Evolutionary conservation across 2,797 vertebrate species (phyloP), one percentile per base, ranked within the genome.

Genomic region (Sphenopsis melanotis): DNA sequence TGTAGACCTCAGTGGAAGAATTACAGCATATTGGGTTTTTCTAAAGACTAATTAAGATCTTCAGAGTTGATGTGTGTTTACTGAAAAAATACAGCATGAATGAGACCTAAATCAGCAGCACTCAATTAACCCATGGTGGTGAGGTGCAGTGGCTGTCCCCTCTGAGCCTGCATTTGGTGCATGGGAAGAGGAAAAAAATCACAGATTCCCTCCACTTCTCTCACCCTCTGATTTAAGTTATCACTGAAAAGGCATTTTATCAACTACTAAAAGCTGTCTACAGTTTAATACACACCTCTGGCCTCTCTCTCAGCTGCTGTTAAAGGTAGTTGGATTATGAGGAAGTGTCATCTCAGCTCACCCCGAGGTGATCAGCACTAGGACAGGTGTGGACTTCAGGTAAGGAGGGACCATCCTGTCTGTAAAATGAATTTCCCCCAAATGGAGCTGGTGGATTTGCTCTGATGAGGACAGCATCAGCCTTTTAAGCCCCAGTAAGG

Each of bases 41-140:
- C 85, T 85, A 86, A 92, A 91, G 93, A 52, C 83, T 93, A 97
- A 97, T 94, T 96, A 96, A 95, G 80, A 94, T 84, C 71, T 49
- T 90, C 60, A 69, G 87, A 94, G 87, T 66, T 94, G 83, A 94
- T 94, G 77, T 77, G 79, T 77, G 80, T 81, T 95, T 93, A 90
- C 83, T 80, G 89, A 85, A 70, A 85, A 91, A 89, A 76, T 37
- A 44, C 1, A 0, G 55, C 39, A 41, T 56, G 86, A 95, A 90
- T 52, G 63, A 95, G 91, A 86, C 77, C 89, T 77, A 57, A 86
- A 93, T 0, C 59, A 83, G 76, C 77, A 91, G 71, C 52, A 34
- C 80, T 55, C 55, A 42, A 70, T 94, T 90, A 93, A 95, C 74
- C 85, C 70, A 0, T 39, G 83, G 61, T 24, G 37, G 44, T 41